Base-by-base conservation (phyloP, 2,797 vertebrate species). In the Spinibarbus caldwelli region DNA sequence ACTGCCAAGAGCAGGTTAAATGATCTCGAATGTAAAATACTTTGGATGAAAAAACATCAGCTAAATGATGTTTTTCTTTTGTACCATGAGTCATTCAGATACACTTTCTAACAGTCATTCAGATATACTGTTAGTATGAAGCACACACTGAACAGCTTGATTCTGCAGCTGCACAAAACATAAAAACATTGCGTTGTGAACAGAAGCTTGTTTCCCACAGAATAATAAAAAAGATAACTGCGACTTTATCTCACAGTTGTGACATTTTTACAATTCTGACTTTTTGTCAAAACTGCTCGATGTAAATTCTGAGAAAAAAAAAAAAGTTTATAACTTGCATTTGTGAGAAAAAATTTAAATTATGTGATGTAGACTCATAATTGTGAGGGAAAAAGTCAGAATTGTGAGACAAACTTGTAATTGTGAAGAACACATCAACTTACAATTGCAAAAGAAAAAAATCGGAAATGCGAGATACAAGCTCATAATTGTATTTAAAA, bases 21-120 rank as follows among this genome's bases (percentile, higher is more conserved):
- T 43, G 36, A 21, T 43, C 59, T 64, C 0, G 12, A 75, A 15
- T 34, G 19, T 31, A 34, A 75, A 49, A 29, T 10, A 12, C 6
- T 52, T 49, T 21, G 29, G 43, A 31, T 52, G 29, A 52, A 34
- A 34, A 75, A 19, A 34, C 29, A 49, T 43, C 19, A 21, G 34
- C 23, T 45, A n/a, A 43, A 23, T 14, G 4, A 49, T n/a, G 9
- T n/a, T 29, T 15, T 31, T 57, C 45, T 57, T 38, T 70, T 19
- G 66, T 80, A 80, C 62, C 43, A 6, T 6, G 43, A 67, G 62
- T 80, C 45, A 78, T 78, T 64, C 15, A 62, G n/a, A 62, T 29
- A 43, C 11, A 78, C n/a, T 31, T 57, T 57, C 21, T n/a, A 57
- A 57, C 52, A 67, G 62, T 80, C 21, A 45, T 78, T 64, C 38